Evolutionary conservation across 2,797 vertebrate species (phyloP).

Genomic region (Sarcoramphus papa): DNA sequence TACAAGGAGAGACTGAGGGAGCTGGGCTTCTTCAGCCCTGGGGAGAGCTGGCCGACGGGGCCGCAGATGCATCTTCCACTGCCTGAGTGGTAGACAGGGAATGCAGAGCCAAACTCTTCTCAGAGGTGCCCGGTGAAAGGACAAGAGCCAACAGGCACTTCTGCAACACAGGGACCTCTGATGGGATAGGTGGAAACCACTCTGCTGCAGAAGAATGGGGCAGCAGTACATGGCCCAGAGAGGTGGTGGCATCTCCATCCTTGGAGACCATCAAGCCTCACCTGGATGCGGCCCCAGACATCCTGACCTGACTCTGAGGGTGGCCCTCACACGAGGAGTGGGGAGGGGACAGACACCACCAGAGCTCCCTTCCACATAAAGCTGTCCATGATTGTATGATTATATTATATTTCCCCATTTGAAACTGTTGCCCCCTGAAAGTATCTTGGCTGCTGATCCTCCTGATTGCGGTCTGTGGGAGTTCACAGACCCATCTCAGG

Average conservation of each 20-base stretch:
- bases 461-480: accelerated
- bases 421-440: neutral
- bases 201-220: neutral
- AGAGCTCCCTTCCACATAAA: neutral
- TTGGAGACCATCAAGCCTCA: neutral
- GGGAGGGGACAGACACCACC: neutral
- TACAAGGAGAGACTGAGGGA: neutral
- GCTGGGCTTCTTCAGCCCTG: neutral
- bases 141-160: neutral
- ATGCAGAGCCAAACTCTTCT: neutral
- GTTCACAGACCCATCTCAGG: neutral
- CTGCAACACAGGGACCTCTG: neutral
- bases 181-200: neutral
- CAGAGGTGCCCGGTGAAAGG: neutral
- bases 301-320: neutral
- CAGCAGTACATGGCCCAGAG: neutral
- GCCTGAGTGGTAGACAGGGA: neutral
- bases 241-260: neutral
- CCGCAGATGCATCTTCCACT: neutral
- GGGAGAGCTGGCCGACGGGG: neutral
- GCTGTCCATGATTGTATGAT: neutral
- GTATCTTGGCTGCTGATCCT: neutral
- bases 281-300: neutral
- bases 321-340: neutral
- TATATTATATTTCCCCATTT: neutral